Base-by-base conservation (phyloP, 2,797 vertebrate species). In the Holocentrus rufus region DNA sequence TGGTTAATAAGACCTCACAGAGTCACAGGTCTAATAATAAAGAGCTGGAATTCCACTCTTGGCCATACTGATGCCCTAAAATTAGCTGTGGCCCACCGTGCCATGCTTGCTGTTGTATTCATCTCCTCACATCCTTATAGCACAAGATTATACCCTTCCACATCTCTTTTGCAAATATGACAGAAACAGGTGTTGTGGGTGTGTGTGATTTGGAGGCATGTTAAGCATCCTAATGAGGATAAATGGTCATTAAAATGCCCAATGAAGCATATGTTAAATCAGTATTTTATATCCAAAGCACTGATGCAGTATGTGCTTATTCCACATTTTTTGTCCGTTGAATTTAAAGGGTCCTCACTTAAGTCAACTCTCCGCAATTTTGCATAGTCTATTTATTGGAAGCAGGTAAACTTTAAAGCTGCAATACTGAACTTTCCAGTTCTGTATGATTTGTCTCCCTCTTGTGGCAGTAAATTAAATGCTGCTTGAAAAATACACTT, bases 1-100 rank as follows among this genome's bases (percentile, higher is more conserved):
- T 62, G 36, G 31, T 53, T 44, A 22, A 34, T 62, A 22, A 52
- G 20, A 68, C 39, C 42, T 55, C 46, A 50, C 64, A 56, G 49
- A 52, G 36, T 71, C 56, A 60, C 30, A 15, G n/a, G 39, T 50
- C 81, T 82, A 83, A 81, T 74, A 84, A 80, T 85, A 87, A 59
- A 74, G 58, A 64, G 30, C 25, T 78, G 62, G 34, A 56, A 74
- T 82, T 76, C 69, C 72, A 73, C 49, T 66, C 55, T 72, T 11
- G 55, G 66, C 65, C 23, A 44, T 20, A 10, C 18, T 65, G 34
- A 71, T 1, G 4, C 7, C 52, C 50, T 74, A 74, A 72, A 79
- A 52, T 77, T 79, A 72, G 27, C 57, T 36, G 30, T 34, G 49
- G 55, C 46, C 18, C 39, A 4, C 46, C 36, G 27, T 20, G 44